Conservation (phyloP, 1,140 invertebrate genomes). For the Andricus grossulariae region DNA sequence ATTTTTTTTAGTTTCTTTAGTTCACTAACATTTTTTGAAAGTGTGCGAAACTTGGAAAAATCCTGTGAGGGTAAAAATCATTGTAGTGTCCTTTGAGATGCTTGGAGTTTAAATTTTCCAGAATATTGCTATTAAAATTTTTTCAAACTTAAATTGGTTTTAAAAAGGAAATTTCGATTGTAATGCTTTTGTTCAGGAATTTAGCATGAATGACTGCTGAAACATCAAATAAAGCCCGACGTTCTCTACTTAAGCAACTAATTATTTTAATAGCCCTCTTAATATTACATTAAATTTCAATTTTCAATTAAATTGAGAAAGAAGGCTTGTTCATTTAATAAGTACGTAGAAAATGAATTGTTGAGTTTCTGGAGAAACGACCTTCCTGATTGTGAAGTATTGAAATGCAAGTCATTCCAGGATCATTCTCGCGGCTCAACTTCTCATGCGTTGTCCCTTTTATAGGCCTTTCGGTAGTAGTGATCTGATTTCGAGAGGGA, state of each 20-base stretch:
- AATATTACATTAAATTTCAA: conserved; percentile 1
- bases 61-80: no score
- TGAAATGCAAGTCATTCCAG: conserved; percentile 20
- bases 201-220: no score
- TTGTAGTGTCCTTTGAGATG: no score
- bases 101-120: no score
- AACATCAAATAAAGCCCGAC: not conserved
- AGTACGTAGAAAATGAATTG: not conserved
- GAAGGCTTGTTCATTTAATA: not conserved
- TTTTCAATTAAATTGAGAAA: not conserved
- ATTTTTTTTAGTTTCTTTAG: no score
- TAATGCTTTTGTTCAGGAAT: no score
- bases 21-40: no score
- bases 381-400: not conserved
- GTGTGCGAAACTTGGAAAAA: no score
- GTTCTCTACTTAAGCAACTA: not conserved
- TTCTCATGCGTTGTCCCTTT: not conserved
- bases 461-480: conserved; percentile 9
- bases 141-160: no score
- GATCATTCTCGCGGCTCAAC: conserved; percentile 8
- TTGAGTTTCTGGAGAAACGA: not conserved
- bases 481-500: conserved; percentile 19
- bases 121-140: no score
- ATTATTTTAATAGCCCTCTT: not conserved
- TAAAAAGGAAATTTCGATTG: no score